These are phyloP conservation scores for Zoanthus sansibaricus DNA, from an alignment of 92 coral and sea anemone genomes.

Conservation along the genomic window DNA sequence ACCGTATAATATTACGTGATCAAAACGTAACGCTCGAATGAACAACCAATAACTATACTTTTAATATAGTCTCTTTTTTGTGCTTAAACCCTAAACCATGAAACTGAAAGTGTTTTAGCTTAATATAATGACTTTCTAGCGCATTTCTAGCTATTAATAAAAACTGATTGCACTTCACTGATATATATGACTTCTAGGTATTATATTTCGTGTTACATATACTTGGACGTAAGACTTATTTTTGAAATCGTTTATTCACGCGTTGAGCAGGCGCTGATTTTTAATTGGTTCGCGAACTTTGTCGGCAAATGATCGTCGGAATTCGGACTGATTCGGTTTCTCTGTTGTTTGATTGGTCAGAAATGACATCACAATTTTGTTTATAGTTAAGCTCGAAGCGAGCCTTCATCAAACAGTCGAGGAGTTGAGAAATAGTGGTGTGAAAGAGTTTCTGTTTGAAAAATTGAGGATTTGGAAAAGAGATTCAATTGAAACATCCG, in stretches of 20 bases:
- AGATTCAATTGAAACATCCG: not conserved
- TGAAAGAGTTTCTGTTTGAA: not conserved
- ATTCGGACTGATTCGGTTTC: slow-evolving; percentile 32
- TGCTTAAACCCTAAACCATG: no score
- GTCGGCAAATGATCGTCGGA: slow-evolving; percentile 19
- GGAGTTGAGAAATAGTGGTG: not conserved
- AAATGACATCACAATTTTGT: slow-evolving; percentile 85
- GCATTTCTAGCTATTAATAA: not conserved
- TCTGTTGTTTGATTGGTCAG: slow-evolving; percentile 85
- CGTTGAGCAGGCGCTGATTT: not conserved
- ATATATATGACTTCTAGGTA: not conserved
- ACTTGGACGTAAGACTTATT: slow-evolving; percentile 10
- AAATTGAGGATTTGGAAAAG: not conserved
- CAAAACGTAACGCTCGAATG: no score
- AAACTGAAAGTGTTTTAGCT: no score
- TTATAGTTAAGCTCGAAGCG: slow-evolving; percentile 28
- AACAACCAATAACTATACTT: no score
- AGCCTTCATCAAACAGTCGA: not conserved
- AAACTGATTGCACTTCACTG: not conserved
- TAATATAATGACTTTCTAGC: no score
- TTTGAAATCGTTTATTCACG: slow-evolving; percentile 6
- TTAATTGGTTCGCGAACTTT: slow-evolving; percentile 22
- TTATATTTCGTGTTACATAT: not conserved
- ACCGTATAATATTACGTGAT: no score
- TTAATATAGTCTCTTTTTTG: no score